Conservation (phyloP, 2,797 vertebrate species). For the Cuculus canorus region DNA sequence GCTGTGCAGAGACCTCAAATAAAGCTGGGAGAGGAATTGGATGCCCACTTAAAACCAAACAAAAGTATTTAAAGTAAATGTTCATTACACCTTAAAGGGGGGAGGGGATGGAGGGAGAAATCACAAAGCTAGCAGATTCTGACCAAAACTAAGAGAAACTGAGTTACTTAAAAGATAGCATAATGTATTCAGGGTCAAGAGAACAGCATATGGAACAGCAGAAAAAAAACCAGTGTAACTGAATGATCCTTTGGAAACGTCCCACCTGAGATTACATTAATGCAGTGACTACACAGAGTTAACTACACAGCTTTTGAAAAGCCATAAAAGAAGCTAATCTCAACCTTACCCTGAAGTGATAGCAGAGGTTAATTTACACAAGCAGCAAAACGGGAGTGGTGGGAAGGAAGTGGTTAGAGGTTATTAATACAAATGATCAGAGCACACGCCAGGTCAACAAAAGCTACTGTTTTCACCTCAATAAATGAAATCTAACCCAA, state of each 20-base stretch:
- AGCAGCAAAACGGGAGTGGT: neutral
- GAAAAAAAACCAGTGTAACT: neutral
- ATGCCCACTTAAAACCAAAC: neutral
- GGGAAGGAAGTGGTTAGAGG: slow-evolving; percentile 55
- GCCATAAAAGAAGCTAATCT: slow-evolving; percentile 33
- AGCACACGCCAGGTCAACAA: slow-evolving; percentile 37
- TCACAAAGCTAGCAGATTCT: neutral
- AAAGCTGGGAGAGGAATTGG: neutral
- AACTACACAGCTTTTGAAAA: slow-evolving; percentile 35
- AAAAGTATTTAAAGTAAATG: neutral
- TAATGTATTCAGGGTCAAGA: neutral
- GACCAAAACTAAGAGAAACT: neutral
- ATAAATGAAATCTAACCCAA: slow-evolving; percentile 25
- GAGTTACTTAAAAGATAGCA: neutral
- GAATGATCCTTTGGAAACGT: neutral
- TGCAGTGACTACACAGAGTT: neutral
- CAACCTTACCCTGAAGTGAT: slow-evolving; percentile 19
- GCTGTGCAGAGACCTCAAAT: neutral
- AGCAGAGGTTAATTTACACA: slow-evolving; percentile 57
- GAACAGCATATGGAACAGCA: neutral
- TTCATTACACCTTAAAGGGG: neutral
- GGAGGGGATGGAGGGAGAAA: no score
- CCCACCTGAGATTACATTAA: slow-evolving; percentile 36
- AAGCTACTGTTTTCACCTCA: slow-evolving; percentile 28
- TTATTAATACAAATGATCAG: slow-evolving; percentile 58